These are phyloP conservation scores for Strongylocentrotus purpuratus DNA, from an alignment of 35 echinoderm and acorn worm genomes.

Conservation along the genomic window DNA sequence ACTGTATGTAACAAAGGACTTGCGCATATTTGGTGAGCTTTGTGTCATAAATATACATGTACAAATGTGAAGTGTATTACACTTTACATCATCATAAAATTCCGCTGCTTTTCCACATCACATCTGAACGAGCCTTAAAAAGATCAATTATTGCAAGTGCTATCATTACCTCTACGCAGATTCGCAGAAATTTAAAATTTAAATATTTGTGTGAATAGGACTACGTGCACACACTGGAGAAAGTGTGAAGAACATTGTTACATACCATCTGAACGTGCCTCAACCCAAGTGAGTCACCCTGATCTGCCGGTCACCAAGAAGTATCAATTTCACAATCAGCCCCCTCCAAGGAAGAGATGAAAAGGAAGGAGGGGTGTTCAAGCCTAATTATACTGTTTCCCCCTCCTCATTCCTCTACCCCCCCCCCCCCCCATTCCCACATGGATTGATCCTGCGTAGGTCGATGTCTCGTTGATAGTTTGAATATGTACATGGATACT, in stretches of 20 bases:
- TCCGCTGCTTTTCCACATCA: too few relatives aligned
- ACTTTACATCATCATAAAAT: too few relatives aligned
- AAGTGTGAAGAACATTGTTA: not conserved
- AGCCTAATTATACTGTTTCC: conserved; percentile 1
- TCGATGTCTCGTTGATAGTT: not conserved
- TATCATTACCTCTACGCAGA: too few relatives aligned
- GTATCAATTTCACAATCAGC: conserved; percentile 31
- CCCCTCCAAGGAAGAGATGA: not conserved
- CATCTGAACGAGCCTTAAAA: too few relatives aligned
- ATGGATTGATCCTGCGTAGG: not conserved
- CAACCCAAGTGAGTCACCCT: not conserved
- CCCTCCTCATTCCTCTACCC: not conserved
- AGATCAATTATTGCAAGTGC: too few relatives aligned
- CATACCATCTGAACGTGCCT: not conserved
- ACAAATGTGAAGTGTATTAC: too few relatives aligned
- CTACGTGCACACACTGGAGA: not conserved
- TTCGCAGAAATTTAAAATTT: too few relatives aligned
- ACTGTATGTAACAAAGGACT: too few relatives aligned
- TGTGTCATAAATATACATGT: too few relatives aligned
- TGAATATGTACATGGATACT: not conserved
- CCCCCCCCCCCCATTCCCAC: not conserved
- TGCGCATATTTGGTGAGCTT: too few relatives aligned
- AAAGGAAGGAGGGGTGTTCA: conserved; percentile 15
- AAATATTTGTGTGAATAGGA: not conserved
- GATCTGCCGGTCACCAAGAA: conserved; percentile 12